Evolutionary conservation across 2,888 invertebrate species (phyloP).

Genomic region (Nipponacmea schrenckii): DNA sequence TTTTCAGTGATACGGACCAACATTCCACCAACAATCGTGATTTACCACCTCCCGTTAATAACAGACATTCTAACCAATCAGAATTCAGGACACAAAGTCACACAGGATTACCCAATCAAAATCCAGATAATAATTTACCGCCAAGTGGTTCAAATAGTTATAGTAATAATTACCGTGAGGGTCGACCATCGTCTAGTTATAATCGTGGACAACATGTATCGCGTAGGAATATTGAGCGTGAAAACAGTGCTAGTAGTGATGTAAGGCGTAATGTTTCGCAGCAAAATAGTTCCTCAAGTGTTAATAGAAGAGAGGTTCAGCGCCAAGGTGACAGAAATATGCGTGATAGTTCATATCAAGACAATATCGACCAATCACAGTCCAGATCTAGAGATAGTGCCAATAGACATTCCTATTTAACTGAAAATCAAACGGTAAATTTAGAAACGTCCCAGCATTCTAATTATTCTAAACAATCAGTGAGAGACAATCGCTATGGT

Average conservation of each 20-base stretch:
- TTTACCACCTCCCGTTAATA: neutral
- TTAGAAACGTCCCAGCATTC: neutral
- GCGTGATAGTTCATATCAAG: neutral
- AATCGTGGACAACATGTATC: neutral
- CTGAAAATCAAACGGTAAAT: neutral
- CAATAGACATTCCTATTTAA: neutral
- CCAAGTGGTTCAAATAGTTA: neutral
- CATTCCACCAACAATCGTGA: slow-evolving; percentile 1
- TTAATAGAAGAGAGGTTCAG: neutral
- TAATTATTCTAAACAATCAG: neutral
- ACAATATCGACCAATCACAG: neutral
- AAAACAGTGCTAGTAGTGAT: neutral
- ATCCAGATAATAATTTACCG: neutral
- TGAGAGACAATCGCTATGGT: slow-evolving; percentile 2
- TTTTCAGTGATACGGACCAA: neutral
- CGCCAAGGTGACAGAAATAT: neutral
- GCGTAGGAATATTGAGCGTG: neutral
- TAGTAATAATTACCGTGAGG: slow-evolving; percentile 2
- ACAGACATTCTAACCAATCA: neutral
- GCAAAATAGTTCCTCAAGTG: neutral
- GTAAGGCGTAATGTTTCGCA: neutral
- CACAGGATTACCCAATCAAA: neutral
- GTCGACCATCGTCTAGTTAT: neutral
- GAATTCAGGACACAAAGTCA: neutral
- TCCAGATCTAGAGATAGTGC: neutral